Evolutionary conservation across 1,140 invertebrate genomes (phyloP).

Genomic region (Asbolus verrucosus): DNA sequence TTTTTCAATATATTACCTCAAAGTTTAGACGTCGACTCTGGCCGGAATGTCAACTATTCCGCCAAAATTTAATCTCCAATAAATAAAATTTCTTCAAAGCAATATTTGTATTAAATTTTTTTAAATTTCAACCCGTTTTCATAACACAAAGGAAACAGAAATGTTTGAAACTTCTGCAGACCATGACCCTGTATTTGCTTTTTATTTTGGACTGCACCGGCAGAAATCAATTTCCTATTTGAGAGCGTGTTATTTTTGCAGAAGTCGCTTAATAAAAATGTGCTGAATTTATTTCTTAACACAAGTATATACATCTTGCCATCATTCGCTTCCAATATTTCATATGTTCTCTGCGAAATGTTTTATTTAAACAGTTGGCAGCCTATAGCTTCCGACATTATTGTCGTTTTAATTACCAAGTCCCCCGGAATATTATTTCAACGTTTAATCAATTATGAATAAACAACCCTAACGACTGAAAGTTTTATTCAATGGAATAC

Average conservation of each 20-base stretch:
- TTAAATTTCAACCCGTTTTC: background rate
- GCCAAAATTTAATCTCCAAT: constrained; percentile 30
- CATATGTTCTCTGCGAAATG: background rate
- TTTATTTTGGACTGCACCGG: too few relatives aligned
- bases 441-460: constrained; percentile 26
- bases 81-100: too few relatives aligned
- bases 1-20: constrained; percentile 37
- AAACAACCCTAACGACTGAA: constrained; percentile 16
- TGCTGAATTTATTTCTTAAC: constrained; percentile 7
- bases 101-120: constrained; percentile 14
- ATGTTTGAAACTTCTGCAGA: too few relatives aligned
- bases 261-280: constrained; percentile 14
- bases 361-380: background rate
- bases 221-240: too few relatives aligned
- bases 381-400: background rate
- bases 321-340: background rate
- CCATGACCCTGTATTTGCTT: too few relatives aligned
- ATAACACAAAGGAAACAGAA: too few relatives aligned
- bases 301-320: background rate
- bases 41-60: constrained; percentile 29
- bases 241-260: constrained; percentile 28
- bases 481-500: constrained; percentile 5
- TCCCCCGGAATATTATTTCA: constrained; percentile 11
- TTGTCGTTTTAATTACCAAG: background rate
- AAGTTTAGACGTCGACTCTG: constrained; percentile 15